A percentile compares a stretch with the other conserved stretches of the same genome.
phyloP scores from a whole-genome alignment of 2,888 invertebrate genomes.

The Aspidiotus destructor region DNA sequence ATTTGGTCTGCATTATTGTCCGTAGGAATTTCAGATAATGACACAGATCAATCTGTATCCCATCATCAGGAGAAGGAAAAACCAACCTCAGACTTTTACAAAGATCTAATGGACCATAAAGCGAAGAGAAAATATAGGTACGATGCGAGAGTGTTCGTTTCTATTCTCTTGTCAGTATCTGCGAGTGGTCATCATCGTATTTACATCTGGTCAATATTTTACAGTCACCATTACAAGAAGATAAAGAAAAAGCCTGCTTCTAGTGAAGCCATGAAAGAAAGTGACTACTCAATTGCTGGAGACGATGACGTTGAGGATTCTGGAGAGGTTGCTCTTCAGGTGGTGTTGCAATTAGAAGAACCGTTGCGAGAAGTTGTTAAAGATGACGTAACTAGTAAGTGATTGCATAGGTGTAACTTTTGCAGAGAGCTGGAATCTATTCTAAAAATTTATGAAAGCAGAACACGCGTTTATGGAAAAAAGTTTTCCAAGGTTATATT shows the following conservation, averaged over 20 bases:
- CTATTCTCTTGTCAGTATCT: neutral
- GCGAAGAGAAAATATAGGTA: conserved; percentile 34
- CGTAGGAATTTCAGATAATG: neutral
- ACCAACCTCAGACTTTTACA: conserved; percentile 4
- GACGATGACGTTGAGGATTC: conserved; percentile 36
- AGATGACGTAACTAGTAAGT: conserved; percentile 58
- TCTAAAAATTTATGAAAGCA: no score
- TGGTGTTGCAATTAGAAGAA: conserved; percentile 65
- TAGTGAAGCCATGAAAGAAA: conserved; percentile 51
- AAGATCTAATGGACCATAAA: conserved; percentile 15
- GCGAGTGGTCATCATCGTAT: no score
- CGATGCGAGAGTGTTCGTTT: neutral
- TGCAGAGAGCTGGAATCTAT: no score
- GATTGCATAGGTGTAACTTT: neutral
- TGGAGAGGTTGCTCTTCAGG: conserved; percentile 45
- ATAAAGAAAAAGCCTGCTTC: conserved; percentile 67
- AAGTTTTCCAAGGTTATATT: no score
- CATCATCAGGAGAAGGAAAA: neutral
- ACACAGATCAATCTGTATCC: neutral
- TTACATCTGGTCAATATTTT: conserved; percentile 38
- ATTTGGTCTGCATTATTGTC: neutral
- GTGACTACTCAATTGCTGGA: conserved; percentile 46
- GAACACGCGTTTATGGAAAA: no score
- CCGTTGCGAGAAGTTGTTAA: conserved; percentile 68
- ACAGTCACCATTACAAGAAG: conserved; percentile 52